A percentile compares a stretch with the other conserved stretches of the same genome.
These are phyloP conservation scores for Andrena trimmerana DNA, from an alignment of 2,888 invertebrate genomes.

Conservation along the genomic window DNA sequence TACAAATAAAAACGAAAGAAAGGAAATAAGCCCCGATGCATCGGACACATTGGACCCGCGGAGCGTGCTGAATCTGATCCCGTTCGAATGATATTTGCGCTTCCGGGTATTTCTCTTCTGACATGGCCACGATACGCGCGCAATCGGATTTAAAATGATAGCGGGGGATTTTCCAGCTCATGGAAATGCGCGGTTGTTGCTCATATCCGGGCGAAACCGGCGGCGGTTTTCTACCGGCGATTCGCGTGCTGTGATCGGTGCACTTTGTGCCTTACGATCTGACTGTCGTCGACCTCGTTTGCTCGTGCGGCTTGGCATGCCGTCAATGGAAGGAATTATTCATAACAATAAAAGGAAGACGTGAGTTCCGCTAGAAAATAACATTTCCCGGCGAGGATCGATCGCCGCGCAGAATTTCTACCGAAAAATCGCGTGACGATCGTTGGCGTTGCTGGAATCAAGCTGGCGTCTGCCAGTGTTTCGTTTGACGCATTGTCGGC, in stretches of 20 bases:
- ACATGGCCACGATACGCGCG: slow-evolving; percentile 43
- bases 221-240: neutral
- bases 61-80: slow-evolving; percentile 45
- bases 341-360: too few species aligned
- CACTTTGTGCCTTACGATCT: neutral
- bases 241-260: neutral
- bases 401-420: neutral
- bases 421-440: neutral
- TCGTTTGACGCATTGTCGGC: slow-evolving; percentile 30
- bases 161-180: slow-evolving; percentile 17
- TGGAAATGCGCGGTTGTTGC: slow-evolving; percentile 52
- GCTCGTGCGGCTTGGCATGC: too few species aligned
- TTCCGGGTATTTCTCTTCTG: slow-evolving; percentile 27
- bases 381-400: neutral
- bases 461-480: neutral
- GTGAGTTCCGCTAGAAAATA: neutral
- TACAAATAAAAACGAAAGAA: slow-evolving; percentile 16
- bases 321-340: too few species aligned
- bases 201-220: slow-evolving; percentile 30
- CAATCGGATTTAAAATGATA: slow-evolving; percentile 56
- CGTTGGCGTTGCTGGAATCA: neutral
- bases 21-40: slow-evolving; percentile 32
- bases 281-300: neutral
- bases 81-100: slow-evolving; percentile 46
- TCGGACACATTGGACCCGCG: slow-evolving; percentile 30